Percentiles rank a stretch among this genome's conserved stretches.
These are phyloP conservation scores for Procambarus clarkii DNA, from an alignment of 1,140 invertebrate species.

Conservation along the genomic window DNA sequence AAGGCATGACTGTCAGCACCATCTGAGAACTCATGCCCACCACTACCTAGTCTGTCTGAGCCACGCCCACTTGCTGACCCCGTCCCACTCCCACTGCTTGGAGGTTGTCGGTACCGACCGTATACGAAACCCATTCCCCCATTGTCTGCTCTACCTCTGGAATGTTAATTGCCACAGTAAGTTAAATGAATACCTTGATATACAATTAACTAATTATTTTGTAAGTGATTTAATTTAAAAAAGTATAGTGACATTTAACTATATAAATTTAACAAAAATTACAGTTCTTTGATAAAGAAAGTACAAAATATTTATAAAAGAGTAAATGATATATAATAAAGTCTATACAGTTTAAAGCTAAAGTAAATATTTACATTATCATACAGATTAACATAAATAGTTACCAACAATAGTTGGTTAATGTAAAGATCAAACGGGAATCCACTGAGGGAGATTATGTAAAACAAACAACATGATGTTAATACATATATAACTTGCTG, in stretches of 20 bases:
- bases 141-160: slow-evolving; percentile 80
- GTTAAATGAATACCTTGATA: background rate
- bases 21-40: slow-evolving; percentile 65
- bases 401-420: background rate
- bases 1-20: slow-evolving; percentile 68
- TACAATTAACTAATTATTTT: background rate
- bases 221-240: background rate
- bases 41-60: slow-evolving; percentile 66
- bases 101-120: slow-evolving; percentile 86
- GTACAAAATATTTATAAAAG: background rate
- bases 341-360: background rate
- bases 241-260: background rate
- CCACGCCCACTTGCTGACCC: slow-evolving; percentile 75
- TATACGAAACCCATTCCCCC: slow-evolving; percentile 84
- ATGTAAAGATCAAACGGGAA: slow-evolving; percentile 32
- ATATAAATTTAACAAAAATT: background rate
- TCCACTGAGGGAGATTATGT: slow-evolving; percentile 2
- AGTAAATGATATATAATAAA: background rate
- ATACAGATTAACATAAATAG: background rate
- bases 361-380: background rate
- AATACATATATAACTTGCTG: background rate
- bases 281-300: background rate
- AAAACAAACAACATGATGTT: background rate
- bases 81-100: slow-evolving; percentile 77
- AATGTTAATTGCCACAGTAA: slow-evolving; percentile 6